These are phyloP conservation scores for Andrena bucephala DNA, from an alignment of 2,888 invertebrate genomes.

Conservation along the genomic window DNA sequence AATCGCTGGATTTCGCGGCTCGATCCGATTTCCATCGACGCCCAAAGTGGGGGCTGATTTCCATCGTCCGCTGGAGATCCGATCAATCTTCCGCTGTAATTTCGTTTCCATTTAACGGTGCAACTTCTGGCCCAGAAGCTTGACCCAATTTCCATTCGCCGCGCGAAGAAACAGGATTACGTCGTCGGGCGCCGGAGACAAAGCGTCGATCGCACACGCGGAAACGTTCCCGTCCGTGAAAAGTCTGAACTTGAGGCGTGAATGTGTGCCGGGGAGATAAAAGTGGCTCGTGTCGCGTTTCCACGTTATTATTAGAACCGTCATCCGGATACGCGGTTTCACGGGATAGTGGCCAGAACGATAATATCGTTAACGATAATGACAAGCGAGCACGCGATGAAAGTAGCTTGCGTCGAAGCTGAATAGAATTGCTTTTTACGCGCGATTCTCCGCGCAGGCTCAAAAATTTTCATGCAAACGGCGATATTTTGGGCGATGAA, in stretches of 20 bases:
- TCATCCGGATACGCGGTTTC: conserved; percentile 32
- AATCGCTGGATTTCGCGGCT: conserved; percentile 37
- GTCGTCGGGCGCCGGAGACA: neutral
- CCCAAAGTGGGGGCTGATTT: neutral
- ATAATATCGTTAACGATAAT: conserved; percentile 43
- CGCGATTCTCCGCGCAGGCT: neutral
- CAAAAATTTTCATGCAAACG: neutral
- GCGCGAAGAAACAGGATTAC: too few species aligned
- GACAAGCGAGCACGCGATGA: conserved; percentile 25
- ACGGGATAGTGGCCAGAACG: conserved; percentile 24
- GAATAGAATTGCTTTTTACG: neutral
- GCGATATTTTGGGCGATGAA: neutral
- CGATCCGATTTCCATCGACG: conserved; percentile 27
- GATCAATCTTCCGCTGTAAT: neutral
- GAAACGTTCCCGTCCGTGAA: neutral
- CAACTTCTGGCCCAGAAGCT: neutral
- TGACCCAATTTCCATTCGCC: neutral
- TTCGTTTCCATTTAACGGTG: neutral
- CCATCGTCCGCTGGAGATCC: neutral
- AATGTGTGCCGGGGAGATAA: conserved; percentile 5
- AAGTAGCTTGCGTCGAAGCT: conserved; percentile 1
- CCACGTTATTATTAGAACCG: conserved; percentile 41
- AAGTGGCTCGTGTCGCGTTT: conserved; percentile 30
- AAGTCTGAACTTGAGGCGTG: neutral
- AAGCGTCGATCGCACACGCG: neutral